Conservation (phyloP, 2,888 invertebrate species). For the Zaprionus bogoriensis region DNA sequence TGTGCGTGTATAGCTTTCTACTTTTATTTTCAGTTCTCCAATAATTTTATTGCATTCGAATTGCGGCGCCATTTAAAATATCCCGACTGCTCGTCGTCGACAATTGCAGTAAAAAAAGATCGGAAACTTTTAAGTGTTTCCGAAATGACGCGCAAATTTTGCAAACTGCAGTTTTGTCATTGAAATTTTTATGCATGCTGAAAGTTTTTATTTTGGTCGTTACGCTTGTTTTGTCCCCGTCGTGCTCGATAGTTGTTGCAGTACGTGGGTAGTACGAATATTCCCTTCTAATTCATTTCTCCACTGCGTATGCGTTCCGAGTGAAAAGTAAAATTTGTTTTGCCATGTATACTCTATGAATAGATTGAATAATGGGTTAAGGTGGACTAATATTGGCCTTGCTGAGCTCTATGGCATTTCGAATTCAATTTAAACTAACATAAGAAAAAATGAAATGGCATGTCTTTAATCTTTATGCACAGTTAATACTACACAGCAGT, state of each 20-base stretch:
- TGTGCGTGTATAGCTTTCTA: not conserved
- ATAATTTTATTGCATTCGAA: slow-evolving; percentile 28
- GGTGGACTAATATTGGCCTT: too few species aligned
- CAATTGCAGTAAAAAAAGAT: slow-evolving; percentile 40
- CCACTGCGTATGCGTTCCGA: not conserved
- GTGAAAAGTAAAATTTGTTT: not conserved
- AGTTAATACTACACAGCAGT: too few species aligned
- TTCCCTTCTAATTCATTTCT: not conserved
- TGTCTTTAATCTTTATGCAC: too few species aligned
- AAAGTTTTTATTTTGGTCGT: slow-evolving; percentile 52
- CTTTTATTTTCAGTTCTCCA: slow-evolving; percentile 9
- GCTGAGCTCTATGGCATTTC: too few species aligned
- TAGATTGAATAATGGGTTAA: too few species aligned
- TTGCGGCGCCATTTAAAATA: slow-evolving; percentile 37
- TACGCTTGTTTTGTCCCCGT: slow-evolving; percentile 42
- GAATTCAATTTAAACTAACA: too few species aligned
- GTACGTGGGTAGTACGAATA: not conserved
- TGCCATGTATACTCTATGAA: not conserved
- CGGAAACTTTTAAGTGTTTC: slow-evolving; percentile 59
- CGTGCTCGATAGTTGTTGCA: slow-evolving; percentile 14
- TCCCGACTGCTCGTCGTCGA: slow-evolving; percentile 4
- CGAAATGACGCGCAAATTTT: slow-evolving; percentile 59
- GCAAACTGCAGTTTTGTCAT: slow-evolving; percentile 61
- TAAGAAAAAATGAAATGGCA: too few species aligned
- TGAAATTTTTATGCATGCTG: slow-evolving; percentile 48